Evolutionary conservation across 2,797 vertebrate species (phyloP).

Genomic region (Sebastes iracundus): DNA sequence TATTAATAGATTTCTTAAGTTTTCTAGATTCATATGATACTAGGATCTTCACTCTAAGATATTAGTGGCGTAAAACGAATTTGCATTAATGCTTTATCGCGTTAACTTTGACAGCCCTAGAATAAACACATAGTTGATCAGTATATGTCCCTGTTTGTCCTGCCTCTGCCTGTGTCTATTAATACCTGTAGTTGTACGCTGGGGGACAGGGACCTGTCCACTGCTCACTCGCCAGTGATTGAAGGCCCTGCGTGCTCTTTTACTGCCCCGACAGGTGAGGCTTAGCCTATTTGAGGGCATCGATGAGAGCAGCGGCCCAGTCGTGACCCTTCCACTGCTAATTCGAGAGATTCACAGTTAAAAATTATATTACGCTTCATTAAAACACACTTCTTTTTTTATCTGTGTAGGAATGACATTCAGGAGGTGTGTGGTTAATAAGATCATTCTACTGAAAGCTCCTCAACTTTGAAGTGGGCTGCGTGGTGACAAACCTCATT

Average conservation of each 20-base stretch:
- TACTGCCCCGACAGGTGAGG: slow-evolving; percentile 73
- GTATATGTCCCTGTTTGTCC: slow-evolving; percentile 1
- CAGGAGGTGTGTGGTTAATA: slow-evolving; percentile 66
- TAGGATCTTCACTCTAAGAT: no score
- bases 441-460: slow-evolving; percentile 58
- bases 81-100: not conserved
- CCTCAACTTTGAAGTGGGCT: slow-evolving; percentile 41
- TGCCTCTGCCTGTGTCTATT: slow-evolving; percentile 44
- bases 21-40: no score
- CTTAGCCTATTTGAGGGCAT: slow-evolving; percentile 64
- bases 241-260: slow-evolving; percentile 63
- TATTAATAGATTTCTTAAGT: no score
- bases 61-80: not conserved
- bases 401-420: slow-evolving; percentile 66
- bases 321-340: slow-evolving; percentile 67
- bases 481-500: slow-evolving; percentile 1
- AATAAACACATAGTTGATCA: slow-evolving; percentile 1
- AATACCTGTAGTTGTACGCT: slow-evolving; percentile 43
- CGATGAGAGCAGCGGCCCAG: slow-evolving; percentile 55
- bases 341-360: slow-evolving; percentile 74
- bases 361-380: slow-evolving; percentile 75
- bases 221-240: slow-evolving; percentile 56
- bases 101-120: no score
- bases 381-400: slow-evolving; percentile 65
- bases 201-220: slow-evolving; percentile 45